Conservation (phyloP, 1,140 invertebrate species). For the Megalopta genalis region DNA sequence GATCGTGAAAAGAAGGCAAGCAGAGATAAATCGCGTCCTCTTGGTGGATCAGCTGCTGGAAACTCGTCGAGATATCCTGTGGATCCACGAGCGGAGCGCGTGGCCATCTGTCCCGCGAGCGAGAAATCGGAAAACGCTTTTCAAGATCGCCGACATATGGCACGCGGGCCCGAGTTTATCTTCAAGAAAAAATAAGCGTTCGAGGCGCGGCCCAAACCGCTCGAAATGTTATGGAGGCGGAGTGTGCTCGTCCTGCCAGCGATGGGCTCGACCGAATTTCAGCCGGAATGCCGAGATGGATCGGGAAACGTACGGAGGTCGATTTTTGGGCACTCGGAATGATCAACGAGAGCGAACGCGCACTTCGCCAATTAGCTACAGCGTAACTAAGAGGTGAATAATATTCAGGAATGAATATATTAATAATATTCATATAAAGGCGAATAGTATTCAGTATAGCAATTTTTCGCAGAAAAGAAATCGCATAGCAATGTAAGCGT, state of each 20-base stretch:
- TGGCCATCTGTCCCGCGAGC: conserved; percentile 53
- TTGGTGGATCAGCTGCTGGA: conserved; percentile 6
- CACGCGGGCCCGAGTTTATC: conserved; percentile 67
- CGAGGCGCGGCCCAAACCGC: not conserved
- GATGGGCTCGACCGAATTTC: conserved; percentile 15
- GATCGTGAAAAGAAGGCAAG: no score
- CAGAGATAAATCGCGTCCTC: no score
- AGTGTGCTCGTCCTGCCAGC: not conserved
- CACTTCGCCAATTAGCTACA: no score
- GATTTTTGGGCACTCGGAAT: no score
- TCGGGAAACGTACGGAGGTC: no score
- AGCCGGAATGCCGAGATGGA: not conserved
- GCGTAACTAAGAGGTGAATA: no score
- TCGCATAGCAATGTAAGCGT: no score
- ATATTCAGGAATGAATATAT: no score
- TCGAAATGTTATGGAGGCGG: conserved; percentile 30
- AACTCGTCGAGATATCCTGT: conserved; percentile 3
- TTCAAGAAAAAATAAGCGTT: conserved; percentile 43
- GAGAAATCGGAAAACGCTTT: conserved; percentile 64
- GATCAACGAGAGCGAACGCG: no score
- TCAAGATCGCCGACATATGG: conserved; percentile 70
- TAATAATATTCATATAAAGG: no score
- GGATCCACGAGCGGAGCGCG: conserved; percentile 16
- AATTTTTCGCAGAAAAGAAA: no score
- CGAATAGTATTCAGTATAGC: no score